These are phyloP conservation scores for Neopelma chrysocephalum DNA, from an alignment of 2,797 vertebrate genomes.

Conservation along the genomic window DNA sequence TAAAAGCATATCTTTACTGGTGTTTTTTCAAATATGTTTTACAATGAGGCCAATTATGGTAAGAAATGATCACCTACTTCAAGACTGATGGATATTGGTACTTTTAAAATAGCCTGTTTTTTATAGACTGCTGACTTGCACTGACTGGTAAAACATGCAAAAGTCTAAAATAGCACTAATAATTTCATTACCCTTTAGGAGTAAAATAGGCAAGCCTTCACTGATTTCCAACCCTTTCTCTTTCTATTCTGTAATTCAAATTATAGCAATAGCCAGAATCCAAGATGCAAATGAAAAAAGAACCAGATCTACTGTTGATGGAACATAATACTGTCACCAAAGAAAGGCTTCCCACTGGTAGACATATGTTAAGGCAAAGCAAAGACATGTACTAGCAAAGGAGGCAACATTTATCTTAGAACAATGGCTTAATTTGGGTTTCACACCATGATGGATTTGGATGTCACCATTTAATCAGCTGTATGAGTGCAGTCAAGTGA, in stretches of 20 bases:
- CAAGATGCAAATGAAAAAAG: not conserved
- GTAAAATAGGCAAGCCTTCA: not conserved
- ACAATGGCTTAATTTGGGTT: slow-evolving; percentile 18
- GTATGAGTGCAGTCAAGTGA: not conserved
- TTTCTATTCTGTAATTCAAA: not conserved
- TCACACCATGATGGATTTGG: not conserved
- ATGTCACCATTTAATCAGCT: not conserved
- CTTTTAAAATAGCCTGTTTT: not conserved
- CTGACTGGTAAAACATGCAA: not conserved
- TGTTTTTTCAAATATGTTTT: not conserved
- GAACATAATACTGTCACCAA: not conserved
- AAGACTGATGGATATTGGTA: not conserved
- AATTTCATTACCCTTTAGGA: not conserved
- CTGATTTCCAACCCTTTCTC: not conserved
- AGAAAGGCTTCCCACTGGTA: slow-evolving; percentile 16
- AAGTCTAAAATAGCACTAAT: not conserved
- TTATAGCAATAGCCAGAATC: not conserved
- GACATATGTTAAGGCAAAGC: slow-evolving; percentile 25
- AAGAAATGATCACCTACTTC: not conserved
- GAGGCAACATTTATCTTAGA: not conserved
- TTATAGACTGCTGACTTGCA: not conserved
- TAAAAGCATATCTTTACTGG: not conserved
- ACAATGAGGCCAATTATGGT: not conserved
- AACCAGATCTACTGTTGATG: not conserved
- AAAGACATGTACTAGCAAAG: slow-evolving; percentile 8